These are phyloP conservation scores for Gulo gulo DNA, from an alignment of 2,113 vertebrate genomes.

Conservation along the genomic window DNA sequence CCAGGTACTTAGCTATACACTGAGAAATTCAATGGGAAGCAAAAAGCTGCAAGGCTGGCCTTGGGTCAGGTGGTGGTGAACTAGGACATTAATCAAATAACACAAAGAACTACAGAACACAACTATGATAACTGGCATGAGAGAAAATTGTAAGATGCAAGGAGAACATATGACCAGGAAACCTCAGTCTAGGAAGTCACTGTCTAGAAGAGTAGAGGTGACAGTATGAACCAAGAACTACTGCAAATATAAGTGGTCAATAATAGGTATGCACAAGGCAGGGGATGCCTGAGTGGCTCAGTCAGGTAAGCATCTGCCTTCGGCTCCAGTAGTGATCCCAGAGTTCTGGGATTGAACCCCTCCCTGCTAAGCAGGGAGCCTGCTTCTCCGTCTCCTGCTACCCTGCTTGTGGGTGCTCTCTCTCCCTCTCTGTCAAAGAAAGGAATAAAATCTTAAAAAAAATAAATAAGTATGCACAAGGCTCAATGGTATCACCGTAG, in stretches of 20 bases:
- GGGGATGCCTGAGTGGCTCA: too few species aligned
- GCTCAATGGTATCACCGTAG: background rate
- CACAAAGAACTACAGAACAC: background rate
- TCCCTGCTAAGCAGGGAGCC: too few species aligned
- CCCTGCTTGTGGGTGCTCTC: too few species aligned
- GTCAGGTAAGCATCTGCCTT: too few species aligned
- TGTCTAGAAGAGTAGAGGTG: background rate
- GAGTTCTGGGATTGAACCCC: too few species aligned
- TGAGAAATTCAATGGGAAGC: background rate
- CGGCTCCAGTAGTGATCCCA: too few species aligned
- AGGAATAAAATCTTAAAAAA: too few species aligned
- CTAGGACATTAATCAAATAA: background rate
- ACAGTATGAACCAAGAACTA: background rate
- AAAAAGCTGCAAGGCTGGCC: background rate
- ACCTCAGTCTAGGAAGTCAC: background rate
- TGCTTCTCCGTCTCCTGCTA: too few species aligned
- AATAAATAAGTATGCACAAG: too few species aligned
- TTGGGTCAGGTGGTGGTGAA: background rate
- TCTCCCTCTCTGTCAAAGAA: too few species aligned
- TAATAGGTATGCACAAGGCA: background rate
- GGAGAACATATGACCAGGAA: background rate
- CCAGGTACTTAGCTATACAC: background rate
- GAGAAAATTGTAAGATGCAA: background rate
- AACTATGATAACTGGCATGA: background rate
- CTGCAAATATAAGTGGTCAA: fast-evolving